Percentiles rank a stretch among this genome's conserved stretches.
phyloP scores from a whole-genome alignment of 1,140 invertebrate species.

The Atta colombica region DNA sequence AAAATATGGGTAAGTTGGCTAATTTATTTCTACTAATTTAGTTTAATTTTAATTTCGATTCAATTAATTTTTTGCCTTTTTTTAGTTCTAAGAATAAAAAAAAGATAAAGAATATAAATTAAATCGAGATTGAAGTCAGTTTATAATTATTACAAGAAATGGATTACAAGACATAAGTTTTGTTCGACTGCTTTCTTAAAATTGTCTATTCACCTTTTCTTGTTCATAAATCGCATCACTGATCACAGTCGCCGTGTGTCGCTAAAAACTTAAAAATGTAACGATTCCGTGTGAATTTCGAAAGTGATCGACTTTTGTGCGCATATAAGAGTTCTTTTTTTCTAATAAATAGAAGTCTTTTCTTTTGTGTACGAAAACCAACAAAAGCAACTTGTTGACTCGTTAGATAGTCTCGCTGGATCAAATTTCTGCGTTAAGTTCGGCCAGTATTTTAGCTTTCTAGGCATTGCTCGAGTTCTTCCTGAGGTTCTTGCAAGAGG shows the following conservation, averaged over 20 bases:
- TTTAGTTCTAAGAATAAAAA: no score
- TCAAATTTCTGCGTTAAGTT: slow-evolving; percentile 42
- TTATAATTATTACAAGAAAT: no score
- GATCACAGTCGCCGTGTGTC: background rate
- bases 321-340: background rate
- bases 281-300: slow-evolving; percentile 44
- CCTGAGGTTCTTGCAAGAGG: slow-evolving; percentile 34
- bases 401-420: slow-evolving; percentile 41
- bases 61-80: no score
- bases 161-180: background rate
- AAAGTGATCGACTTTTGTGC: background rate
- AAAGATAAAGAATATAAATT: no score
- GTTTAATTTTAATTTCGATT: no score
- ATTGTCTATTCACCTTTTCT: background rate
- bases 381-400: slow-evolving; percentile 39
- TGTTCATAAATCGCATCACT: slow-evolving; percentile 13
- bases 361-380: slow-evolving; percentile 38
- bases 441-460: slow-evolving; percentile 20
- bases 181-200: background rate
- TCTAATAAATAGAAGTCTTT: slow-evolving; percentile 30
- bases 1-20: slow-evolving; percentile 80
- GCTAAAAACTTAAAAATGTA: slow-evolving; percentile 52
- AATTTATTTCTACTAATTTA: background rate
- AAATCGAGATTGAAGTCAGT: no score
- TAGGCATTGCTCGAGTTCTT: slow-evolving; percentile 24